Percentiles rank a stretch among this genome's conserved stretches.
phyloP scores from a whole-genome alignment of 2,888 invertebrate genomes.

The Dendrolimus houi region DNA sequence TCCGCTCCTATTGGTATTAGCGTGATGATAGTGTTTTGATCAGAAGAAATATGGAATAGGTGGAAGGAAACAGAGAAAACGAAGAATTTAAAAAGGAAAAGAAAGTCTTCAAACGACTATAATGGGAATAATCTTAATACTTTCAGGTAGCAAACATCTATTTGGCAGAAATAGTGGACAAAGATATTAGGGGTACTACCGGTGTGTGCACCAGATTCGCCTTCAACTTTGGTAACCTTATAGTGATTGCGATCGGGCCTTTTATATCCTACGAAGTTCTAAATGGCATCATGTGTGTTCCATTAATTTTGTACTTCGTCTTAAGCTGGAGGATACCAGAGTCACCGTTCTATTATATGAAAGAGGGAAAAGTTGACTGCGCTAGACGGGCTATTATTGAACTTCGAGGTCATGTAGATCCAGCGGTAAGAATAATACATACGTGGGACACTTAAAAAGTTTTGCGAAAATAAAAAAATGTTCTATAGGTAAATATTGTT shows the following conservation, averaged over 20 bases:
- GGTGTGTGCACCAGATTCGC: slow-evolving; percentile 42
- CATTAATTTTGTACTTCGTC: slow-evolving; percentile 60
- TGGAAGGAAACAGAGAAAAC: too few relatives aligned
- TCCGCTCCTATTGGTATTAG: too few relatives aligned
- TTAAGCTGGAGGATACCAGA: slow-evolving; percentile 76
- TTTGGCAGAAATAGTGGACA: slow-evolving; percentile 62
- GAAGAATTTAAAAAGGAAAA: too few relatives aligned
- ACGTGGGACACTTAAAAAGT: too few relatives aligned
- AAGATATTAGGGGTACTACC: slow-evolving; percentile 55
- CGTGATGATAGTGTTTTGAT: too few relatives aligned
- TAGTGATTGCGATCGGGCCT: slow-evolving; percentile 54
- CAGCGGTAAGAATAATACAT: slow-evolving; percentile 23
- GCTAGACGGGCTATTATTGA: slow-evolving; percentile 54
- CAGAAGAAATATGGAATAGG: too few relatives aligned
- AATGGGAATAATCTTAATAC: neutral
- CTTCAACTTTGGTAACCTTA: slow-evolving; percentile 52
- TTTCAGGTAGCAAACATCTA: slow-evolving; percentile 64
- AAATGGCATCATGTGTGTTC: slow-evolving; percentile 51
- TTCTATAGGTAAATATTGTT: too few relatives aligned
- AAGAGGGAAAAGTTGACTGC: slow-evolving; percentile 50
- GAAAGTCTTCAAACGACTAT: too few relatives aligned
- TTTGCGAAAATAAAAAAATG: too few relatives aligned
- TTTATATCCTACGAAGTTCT: slow-evolving; percentile 46
- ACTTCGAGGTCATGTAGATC: slow-evolving; percentile 46
- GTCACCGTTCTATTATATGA: slow-evolving; percentile 76